Base-by-base conservation (phyloP, 2,888 invertebrate genomes). In the Meghimatium bilineatum region DNA sequence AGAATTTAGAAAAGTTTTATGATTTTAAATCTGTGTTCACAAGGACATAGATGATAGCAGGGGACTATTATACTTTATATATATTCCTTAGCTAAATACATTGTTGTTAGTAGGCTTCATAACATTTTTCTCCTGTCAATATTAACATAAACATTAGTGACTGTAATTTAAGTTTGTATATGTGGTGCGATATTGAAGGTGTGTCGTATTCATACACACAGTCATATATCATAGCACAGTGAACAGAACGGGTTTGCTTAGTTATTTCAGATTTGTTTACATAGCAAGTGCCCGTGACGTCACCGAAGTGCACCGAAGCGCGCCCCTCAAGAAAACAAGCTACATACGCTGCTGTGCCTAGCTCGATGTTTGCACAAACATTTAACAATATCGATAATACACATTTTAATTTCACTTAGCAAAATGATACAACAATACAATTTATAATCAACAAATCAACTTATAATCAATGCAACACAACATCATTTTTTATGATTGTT, bases 241-340 rank as follows among this genome's bases (percentile, higher is more conserved):
- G 14, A 52, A 63, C 66, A n/a, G 44, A 38, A 23, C 49, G 1
- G 83, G 82, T 85, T 90, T 90, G 89, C n/a, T 90, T 90, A 89
- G 88, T 89, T 89, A 87, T 89, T 89, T 90, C 34, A 2, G 88
- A 87, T 56, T 56, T 91, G 89, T 92, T 92, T 90, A 90, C 91
- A 90, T 90, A 90, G 90, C 90, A 90, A 90, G 91, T 91, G 91
- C 90, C 85, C 85, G 90, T 92, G 91, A 91, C 92, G 92, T 91
- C 90, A 88, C 89, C 85, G 86, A 83, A 82, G 85, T 84, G 76
- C 77, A 85, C 85, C 88, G 74, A 26, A 78, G 83, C 71, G 86
- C 89, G 66, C 85, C 88, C 86, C 88, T 88, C 86, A 89, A 71
- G 90, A 87, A 90, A 90, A 56, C 89, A 90, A 90, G 82, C 87